These are phyloP conservation scores for Anorthoa munda DNA, from an alignment of 2,888 invertebrate species.

Conservation along the genomic window DNA sequence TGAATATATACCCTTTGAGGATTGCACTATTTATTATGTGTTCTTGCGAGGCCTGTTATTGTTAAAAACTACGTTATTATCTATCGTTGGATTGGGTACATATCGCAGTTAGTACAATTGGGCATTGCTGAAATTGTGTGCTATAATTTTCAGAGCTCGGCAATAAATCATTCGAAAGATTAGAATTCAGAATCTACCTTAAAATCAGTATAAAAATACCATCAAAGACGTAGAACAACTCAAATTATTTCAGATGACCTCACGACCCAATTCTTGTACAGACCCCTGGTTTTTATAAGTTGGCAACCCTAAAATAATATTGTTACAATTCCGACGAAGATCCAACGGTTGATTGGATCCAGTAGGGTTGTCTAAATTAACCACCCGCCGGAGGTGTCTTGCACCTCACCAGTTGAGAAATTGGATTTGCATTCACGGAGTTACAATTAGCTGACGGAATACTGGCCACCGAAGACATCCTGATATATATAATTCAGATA, in stretches of 20 bases:
- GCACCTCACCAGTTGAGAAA: conserved; percentile 66
- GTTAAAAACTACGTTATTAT: background rate
- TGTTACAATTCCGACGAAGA: conserved; percentile 61
- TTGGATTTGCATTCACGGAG: conserved; percentile 75
- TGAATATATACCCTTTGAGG: conserved; percentile 4
- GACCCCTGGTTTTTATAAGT: conserved; percentile 45
- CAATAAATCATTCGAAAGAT: background rate
- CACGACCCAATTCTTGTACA: conserved; percentile 31
- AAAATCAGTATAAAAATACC: background rate
- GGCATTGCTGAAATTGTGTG: background rate
- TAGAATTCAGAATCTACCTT: background rate
- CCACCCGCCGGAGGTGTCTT: conserved; percentile 64
- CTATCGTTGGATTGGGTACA: background rate
- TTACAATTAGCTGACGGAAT: conserved; percentile 72
- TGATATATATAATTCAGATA: conserved; percentile 71
- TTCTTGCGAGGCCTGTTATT: conserved; percentile 1
- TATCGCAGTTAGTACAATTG: background rate
- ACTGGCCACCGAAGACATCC: conserved; percentile 62
- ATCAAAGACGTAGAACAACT: conserved; percentile 12
- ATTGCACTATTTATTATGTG: conserved; percentile 34
- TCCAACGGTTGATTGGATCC: conserved; percentile 66
- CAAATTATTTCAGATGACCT: conserved; percentile 33
- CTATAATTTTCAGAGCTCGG: background rate
- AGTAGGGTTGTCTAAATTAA: conserved; percentile 68
- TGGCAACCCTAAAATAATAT: conserved; percentile 64